Base-by-base conservation (phyloP, 2,888 invertebrate genomes). In the Endotricha flammealis region DNA sequence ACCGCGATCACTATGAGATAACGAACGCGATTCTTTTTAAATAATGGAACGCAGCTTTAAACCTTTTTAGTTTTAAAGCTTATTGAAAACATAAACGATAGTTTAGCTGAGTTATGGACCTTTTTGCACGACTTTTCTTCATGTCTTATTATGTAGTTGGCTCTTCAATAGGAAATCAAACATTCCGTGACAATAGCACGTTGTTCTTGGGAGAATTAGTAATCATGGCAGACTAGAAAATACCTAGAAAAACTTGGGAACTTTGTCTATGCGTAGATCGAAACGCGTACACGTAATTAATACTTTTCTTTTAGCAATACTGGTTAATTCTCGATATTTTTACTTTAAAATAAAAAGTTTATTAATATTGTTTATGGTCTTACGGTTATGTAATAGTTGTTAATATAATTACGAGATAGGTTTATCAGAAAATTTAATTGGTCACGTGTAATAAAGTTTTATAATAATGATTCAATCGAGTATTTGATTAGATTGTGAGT, bases 181-280 rank as follows among this genome's bases (percentile, higher is more conserved):
- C 44, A 41, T 38, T 49, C 28, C 43, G 39, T 49, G 44, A 53
- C 48, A 46, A 57, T 59, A 63, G 56, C 54, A 35, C 48, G 41
- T 52, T 48, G 57, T 45, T 50, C 41, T 55, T 57, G 51, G 48
- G 65, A 66, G 61, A 59, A 51, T 35, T 38, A 47, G 41, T 48
- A 50, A 25, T 33, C 32, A 13, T 24, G 16, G 32, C 45, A 53
- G 42, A 41, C 43, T 69, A 66, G 71, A 70, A 76, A 75, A 65
- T 62, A 46, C 37, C 42, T 41, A 44, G 53, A 73, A 77, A 74
- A 77, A 74, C 56, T 56, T 66, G 60, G 53, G 65, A 61, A 60
- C 48, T 29, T 27, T 29, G 56, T 53, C 51, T 53, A 46, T 50
- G 49, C 52, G 56, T 54, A 51, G 54, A 56, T 33, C 32, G 11